Evolutionary conservation across 2,797 vertebrate genomes (phyloP).

Genomic region (Paguma larvata): DNA sequence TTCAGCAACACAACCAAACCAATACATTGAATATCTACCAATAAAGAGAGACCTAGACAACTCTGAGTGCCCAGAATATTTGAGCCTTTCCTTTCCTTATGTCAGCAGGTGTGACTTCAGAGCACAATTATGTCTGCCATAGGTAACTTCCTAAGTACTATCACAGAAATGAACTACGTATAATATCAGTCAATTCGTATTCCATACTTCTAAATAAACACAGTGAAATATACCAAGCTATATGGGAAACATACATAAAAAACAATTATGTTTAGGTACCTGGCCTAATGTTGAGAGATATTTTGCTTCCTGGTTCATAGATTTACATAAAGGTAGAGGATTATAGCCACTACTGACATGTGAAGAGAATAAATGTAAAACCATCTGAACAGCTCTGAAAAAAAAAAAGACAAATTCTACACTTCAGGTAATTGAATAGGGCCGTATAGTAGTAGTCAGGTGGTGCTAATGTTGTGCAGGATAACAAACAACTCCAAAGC

Average conservation of each 20-base stretch:
- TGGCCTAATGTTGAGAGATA: not conserved
- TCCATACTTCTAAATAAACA: slow-evolving; percentile 32
- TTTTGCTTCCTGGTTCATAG: not conserved
- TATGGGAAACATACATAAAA: not conserved
- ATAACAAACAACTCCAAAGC: not conserved
- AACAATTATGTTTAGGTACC: not conserved
- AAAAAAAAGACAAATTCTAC: not conserved
- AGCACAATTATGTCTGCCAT: not conserved
- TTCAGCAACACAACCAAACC: not conserved
- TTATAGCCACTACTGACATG: not conserved
- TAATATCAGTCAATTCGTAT: not conserved
- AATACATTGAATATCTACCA: not conserved
- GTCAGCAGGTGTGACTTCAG: not conserved
- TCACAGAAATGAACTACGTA: not conserved
- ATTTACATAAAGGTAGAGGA: not conserved
- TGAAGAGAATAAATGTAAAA: slow-evolving; percentile 25
- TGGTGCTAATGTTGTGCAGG: not conserved
- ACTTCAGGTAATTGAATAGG: not conserved
- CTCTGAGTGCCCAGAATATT: not conserved
- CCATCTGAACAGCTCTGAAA: not conserved
- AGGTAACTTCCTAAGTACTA: not conserved
- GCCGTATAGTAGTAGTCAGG: not conserved
- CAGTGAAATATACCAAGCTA: not conserved
- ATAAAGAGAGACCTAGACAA: not conserved
- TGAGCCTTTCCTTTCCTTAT: not conserved